These are phyloP conservation scores for human (Homo sapiens) DNA, from an alignment of 2,113 vertebrate species.

Conservation along the genomic window DNA sequence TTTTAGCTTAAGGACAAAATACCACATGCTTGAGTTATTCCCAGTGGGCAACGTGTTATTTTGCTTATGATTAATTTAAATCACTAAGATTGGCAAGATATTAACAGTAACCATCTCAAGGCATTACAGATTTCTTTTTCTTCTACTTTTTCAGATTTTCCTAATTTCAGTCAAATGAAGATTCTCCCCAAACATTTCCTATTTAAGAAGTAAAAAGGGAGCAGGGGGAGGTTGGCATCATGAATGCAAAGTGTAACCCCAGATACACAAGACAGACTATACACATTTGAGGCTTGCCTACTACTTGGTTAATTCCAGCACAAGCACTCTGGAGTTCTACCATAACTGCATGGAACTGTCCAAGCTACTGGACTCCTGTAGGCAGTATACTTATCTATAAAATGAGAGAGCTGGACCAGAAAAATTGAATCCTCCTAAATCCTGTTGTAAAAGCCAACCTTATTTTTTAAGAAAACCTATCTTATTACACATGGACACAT, in stretches of 20 bases:
- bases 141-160: neutral
- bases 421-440: neutral
- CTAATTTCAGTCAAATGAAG: conserved; percentile 21
- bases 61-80: neutral
- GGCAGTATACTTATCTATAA: neutral
- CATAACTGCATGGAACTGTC: neutral
- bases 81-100: neutral
- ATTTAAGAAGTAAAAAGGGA: neutral
- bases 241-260: neutral
- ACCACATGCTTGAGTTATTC: neutral
- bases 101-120: conserved; percentile 21
- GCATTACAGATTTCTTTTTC: neutral
- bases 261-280: neutral
- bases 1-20: neutral
- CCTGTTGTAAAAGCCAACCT: neutral
- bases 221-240: neutral
- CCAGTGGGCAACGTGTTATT: neutral
- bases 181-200: neutral
- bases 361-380: neutral
- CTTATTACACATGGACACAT: neutral
- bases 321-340: neutral
- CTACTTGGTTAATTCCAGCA: neutral
- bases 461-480: neutral
- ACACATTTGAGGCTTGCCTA: neutral
- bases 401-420: neutral